Percentiles rank a stretch among this genome's conserved stretches.
These are phyloP conservation scores for Caenorhabditis tropicalis DNA, from an alignment of 1,140 invertebrate species.

Conservation along the genomic window DNA sequence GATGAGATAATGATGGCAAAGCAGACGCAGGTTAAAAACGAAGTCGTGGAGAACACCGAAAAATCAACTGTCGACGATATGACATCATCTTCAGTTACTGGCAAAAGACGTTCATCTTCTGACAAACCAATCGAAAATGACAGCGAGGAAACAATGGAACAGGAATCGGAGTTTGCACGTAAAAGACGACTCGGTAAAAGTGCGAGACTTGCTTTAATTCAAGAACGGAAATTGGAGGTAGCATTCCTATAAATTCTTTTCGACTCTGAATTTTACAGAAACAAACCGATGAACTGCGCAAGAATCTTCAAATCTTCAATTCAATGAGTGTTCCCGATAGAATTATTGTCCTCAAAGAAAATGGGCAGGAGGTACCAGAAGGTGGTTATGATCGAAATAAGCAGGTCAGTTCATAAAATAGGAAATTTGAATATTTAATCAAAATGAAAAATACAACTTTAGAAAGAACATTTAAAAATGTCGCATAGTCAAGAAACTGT, in stretches of 20 bases:
- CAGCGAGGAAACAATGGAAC: background rate
- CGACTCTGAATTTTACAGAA: background rate
- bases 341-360: background rate
- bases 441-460: too few species aligned
- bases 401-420: background rate
- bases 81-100: background rate
- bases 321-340: background rate
- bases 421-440: too few species aligned
- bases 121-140: background rate
- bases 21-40: background rate
- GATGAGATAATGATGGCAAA: background rate
- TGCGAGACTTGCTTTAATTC: background rate
- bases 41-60: too few species aligned
- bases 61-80: background rate
- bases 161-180: too few species aligned
- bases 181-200: background rate
- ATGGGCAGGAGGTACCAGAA: conserved; percentile 1
- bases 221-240: background rate
- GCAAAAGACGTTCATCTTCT: background rate
- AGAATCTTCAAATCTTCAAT: background rate
- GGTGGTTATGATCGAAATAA: background rate
- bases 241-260: background rate
- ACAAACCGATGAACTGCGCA: background rate
- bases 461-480: too few species aligned
- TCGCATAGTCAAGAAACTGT: too few species aligned